Evolutionary conservation across 2,888 invertebrate species (phyloP), one percentile per base, ranked within the genome.

Genomic region (Microchrysa polita): DNA sequence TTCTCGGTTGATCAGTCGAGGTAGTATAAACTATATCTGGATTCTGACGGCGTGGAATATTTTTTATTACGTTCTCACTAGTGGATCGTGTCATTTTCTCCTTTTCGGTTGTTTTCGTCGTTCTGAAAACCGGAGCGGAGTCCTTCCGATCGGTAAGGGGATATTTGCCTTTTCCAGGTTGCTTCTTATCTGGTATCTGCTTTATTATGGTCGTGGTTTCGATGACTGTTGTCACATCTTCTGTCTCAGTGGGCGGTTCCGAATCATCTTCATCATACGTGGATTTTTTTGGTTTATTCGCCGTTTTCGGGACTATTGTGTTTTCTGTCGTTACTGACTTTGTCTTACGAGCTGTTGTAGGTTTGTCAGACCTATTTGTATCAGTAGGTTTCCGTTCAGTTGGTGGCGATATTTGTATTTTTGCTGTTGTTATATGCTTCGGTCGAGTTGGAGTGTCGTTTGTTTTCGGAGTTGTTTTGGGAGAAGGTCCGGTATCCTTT

Each of bases 31-130:
- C 80, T 1, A 82, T 80, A 59, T 81, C 79, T 0, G 80, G 77
- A 20, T 77, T 77, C 74, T n/a, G 79, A 76, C 73, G 77, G 76
- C 78, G 79, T 0, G 53, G 48, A 78, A 86, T 85, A 0, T 85
- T 81, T 81, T 88, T 89, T 9, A 88, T 86, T n/a, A 87, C 81
- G 72, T 86, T 86, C 73, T 90, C 90, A 79, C 89, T 90, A 4
- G 86, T 83, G 22, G 89, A 88, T 52, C 89, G 86, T 2, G 85
- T 86, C 55, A 88, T 86, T 81, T 87, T 88, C 5, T 77, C 76
- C 55, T 88, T 87, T 75, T 83, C 87, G 57, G 85, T 82, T 18
- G 80, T 82, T 34, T 34, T 34, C 2, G 82, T 81, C 0, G 83
- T 83, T 78, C 87, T 86, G 10, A 85, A 81, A 18, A 85, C 84